Evolutionary conservation across 2,888 invertebrate species (phyloP).

Genomic region (Scrobipalpa costella): DNA sequence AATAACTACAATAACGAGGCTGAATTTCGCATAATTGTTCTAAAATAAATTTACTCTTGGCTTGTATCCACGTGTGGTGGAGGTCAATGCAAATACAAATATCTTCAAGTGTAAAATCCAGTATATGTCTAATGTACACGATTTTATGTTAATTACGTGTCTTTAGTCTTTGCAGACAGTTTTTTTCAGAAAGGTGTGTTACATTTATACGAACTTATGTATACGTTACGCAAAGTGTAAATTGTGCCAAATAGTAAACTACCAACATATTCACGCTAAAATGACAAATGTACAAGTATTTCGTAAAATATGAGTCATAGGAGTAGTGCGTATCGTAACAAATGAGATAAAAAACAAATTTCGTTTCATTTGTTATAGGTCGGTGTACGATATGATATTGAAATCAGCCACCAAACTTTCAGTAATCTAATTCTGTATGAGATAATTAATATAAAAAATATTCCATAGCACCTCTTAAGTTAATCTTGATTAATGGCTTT

Average conservation of each 20-base stretch:
- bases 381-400: too few species aligned
- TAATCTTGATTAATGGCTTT: too few species aligned
- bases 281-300: not conserved
- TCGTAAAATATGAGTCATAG: too few species aligned
- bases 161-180: not conserved
- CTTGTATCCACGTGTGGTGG: constrained; percentile 57
- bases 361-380: too few species aligned
- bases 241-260: not conserved
- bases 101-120: not conserved
- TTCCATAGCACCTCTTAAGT: too few species aligned
- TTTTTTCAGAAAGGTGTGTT: not conserved
- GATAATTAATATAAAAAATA: too few species aligned
- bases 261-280: not conserved
- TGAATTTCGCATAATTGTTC: constrained; percentile 46
- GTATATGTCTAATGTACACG: not conserved
- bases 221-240: not conserved
- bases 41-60: constrained; percentile 62
- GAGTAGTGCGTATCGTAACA: too few species aligned
- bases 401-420: too few species aligned
- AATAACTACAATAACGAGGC: constrained; percentile 27
- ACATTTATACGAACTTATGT: too few species aligned
- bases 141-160: not conserved
- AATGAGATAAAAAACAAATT: too few species aligned
- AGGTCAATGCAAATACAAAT: constrained; percentile 49
- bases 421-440: too few species aligned